phyloP scores from a whole-genome alignment of 64 coral and sea anemone species.

The Stichodactyla helianthus region DNA sequence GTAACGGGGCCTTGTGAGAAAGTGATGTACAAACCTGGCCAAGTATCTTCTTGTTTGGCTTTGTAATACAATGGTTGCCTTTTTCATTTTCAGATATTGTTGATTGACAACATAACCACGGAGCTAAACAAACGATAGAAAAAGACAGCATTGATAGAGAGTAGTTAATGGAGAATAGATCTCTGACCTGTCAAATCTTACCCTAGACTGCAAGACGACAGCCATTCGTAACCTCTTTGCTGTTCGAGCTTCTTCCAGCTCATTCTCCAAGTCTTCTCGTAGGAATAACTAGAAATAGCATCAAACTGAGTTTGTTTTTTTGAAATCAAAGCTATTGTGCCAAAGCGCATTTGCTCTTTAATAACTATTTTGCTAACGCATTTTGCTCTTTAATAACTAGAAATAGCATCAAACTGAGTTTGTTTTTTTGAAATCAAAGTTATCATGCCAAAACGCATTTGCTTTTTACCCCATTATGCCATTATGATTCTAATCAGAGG shows the following conservation, averaged over 20 bases:
- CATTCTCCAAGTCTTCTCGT: slow-evolving; percentile 33
- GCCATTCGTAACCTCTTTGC: slow-evolving; percentile 66
- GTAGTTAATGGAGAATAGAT: background rate
- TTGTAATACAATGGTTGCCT: slow-evolving; percentile 73
- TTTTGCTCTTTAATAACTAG: too few relatives aligned
- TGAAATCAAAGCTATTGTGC: background rate
- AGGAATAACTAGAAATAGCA: slow-evolving; percentile 46
- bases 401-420: background rate
- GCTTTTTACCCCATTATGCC: too few relatives aligned
- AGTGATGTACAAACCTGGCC: slow-evolving; percentile 41
- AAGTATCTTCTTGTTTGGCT: slow-evolving; percentile 69
- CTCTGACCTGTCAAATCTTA: slow-evolving; percentile 4
- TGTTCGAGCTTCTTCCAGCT: slow-evolving; percentile 54
- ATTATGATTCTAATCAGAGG: too few relatives aligned
- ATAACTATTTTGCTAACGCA: too few relatives aligned
- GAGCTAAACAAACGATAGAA: slow-evolving; percentile 17
- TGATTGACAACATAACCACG: slow-evolving; percentile 55
- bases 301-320: background rate
- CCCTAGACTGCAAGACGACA: slow-evolving; percentile 65
- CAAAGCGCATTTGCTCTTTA: too few relatives aligned
- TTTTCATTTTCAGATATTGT: slow-evolving; percentile 73
- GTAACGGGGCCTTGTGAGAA: too few relatives aligned
- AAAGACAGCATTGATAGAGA: background rate
- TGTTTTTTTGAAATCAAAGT: background rate
- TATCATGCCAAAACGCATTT: background rate